Evolutionary conservation across 2,113 vertebrate genomes (phyloP), one percentile per base, ranked within the genome.

Genomic region (Aplodontia rufa): DNA sequence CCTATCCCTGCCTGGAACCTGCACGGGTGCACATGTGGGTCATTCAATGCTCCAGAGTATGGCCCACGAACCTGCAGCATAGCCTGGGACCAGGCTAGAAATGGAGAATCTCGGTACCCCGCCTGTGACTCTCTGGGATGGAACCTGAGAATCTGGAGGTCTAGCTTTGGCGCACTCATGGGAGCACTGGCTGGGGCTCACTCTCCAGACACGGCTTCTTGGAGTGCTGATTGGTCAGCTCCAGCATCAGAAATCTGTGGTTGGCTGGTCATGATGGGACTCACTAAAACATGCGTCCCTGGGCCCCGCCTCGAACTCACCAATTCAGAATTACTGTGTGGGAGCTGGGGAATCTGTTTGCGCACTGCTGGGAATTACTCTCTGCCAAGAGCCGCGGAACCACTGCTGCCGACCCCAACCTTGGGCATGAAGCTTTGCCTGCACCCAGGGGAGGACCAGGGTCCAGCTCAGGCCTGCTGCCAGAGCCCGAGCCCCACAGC

Each of bases 21-120:
- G 30, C 68, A 30, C 40, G 1, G 4, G 51, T 8, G 26, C 79
- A 69, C 40, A 4, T 0, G 0, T 9, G 5, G 14, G 8, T 37
- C 20, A 8, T 1, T 69, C 16, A 40, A 26, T 19, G 40, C 35
- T 42, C 55, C 37, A 3, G 78, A 42, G 8, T 28, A 6, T 55
- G 37, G 74, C 51, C 72, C 26, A 0, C 24, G 45, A 71, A 42
- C 62, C 66, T 22, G 47, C 17, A 17, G 30, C 42, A 22, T 3
- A 12, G 22, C 69, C 49, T 60, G 74, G 30, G 35, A 37, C 28
- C 17, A 32, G 49, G 22, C 87, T 75, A 45, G 74, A 40, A 17
- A 40, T 30, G 16, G 12, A 13, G 66, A 49, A 20, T 37, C 72
- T 84, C 64, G 9, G 17, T 4, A 13, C 5, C 4, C 14, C 42